Evolutionary conservation across 2,888 invertebrate species (phyloP).

Genomic region (Caenorhabditis doughertyi): DNA sequence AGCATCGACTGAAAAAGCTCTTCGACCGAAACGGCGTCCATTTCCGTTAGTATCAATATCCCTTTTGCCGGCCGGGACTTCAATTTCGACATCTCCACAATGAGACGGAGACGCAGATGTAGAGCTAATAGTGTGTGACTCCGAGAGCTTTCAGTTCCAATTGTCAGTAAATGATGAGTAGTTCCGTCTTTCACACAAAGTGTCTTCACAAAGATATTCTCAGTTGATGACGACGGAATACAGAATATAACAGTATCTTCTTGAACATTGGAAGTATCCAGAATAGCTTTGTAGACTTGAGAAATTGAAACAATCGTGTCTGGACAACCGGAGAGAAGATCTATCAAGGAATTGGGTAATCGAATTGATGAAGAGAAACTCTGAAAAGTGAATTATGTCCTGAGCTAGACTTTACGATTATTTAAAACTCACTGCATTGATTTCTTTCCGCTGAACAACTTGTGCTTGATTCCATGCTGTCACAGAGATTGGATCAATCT

Average conservation of each 20-base stretch:
- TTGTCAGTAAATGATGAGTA: slow-evolving; percentile 27
- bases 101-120: slow-evolving; percentile 49
- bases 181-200: slow-evolving; percentile 32
- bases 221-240: neutral
- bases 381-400: slow-evolving; percentile 19
- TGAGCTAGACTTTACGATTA: neutral
- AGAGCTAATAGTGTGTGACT: slow-evolving; percentile 25
- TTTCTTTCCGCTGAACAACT: neutral
- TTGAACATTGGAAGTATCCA: slow-evolving; percentile 17
- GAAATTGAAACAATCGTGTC: slow-evolving; percentile 27
- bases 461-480: slow-evolving; percentile 41
- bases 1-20: slow-evolving; percentile 50
- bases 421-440: slow-evolving; percentile 14
- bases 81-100: slow-evolving; percentile 62
- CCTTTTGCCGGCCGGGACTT: slow-evolving; percentile 39
- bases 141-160: slow-evolving; percentile 52
- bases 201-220: slow-evolving; percentile 4
- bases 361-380: slow-evolving; percentile 36
- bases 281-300: slow-evolving; percentile 47
- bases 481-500: slow-evolving; percentile 43
- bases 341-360: slow-evolving; percentile 53
- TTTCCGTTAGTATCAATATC: slow-evolving; percentile 45
- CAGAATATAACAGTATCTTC: slow-evolving; percentile 4
- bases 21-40: slow-evolving; percentile 45
- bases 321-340: slow-evolving; percentile 59